These are phyloP conservation scores for Xyliphius kryptos DNA, from an alignment of 2,113 vertebrate species.

Conservation along the genomic window DNA sequence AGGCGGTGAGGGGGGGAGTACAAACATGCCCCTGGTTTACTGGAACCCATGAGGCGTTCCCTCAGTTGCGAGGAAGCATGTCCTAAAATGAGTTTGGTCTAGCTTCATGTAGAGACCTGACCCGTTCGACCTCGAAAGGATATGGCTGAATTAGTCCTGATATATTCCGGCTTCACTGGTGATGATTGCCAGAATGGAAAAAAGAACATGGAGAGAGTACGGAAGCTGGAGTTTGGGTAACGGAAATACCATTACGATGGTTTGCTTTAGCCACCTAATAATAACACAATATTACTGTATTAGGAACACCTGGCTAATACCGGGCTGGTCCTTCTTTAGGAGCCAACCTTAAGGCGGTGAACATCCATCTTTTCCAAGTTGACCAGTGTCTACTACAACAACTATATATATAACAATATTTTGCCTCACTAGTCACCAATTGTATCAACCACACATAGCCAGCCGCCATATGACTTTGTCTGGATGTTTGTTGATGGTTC, in stretches of 20 bases:
- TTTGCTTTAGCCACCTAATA: slow-evolving; percentile 37
- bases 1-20: background rate
- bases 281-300: background rate
- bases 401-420: too few species aligned
- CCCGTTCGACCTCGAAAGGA: slow-evolving; percentile 22
- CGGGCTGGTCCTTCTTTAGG: too few species aligned
- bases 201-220: slow-evolving; percentile 22
- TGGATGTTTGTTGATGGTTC: too few species aligned
- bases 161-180: slow-evolving; percentile 28
- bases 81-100: slow-evolving; percentile 23
- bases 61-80: slow-evolving; percentile 1
- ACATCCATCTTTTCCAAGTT: too few species aligned
- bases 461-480: too few species aligned
- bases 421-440: too few species aligned
- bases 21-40: slow-evolving; percentile 34
- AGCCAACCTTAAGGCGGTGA: too few species aligned
- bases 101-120: slow-evolving; percentile 17
- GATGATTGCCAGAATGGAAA: slow-evolving; percentile 31
- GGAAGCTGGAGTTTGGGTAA: slow-evolving; percentile 18
- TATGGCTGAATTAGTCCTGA: slow-evolving; percentile 11
- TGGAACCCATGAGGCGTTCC: slow-evolving; percentile 35
- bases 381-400: too few species aligned
- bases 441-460: too few species aligned
- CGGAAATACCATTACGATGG: slow-evolving; percentile 31
- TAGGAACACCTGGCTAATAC: background rate